A percentile compares a stretch with the other conserved stretches of the same genome.
Evolutionary conservation across 2,888 invertebrate species (phyloP).

Genomic region (Oligia fasciuncula): DNA sequence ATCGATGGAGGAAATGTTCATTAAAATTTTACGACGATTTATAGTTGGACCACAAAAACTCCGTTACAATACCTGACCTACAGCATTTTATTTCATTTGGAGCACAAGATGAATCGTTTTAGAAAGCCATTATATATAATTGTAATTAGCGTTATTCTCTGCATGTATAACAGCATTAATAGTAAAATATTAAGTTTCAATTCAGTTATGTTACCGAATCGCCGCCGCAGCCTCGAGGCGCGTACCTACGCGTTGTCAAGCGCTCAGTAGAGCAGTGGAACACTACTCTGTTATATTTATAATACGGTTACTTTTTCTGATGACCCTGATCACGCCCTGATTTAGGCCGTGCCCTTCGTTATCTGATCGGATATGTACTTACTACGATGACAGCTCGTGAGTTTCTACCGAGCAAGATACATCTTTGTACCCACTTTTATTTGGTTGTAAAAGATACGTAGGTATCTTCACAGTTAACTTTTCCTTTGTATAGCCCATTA

Average conservation of each 20-base stretch:
- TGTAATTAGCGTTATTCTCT: conserved; percentile 49
- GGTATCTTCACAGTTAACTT: conserved; percentile 23
- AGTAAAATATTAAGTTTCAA: conserved; percentile 70
- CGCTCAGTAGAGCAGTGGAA: conserved; percentile 85
- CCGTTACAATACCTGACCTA: conserved; percentile 54
- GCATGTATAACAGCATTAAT: conserved; percentile 68
- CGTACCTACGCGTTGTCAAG: conserved; percentile 75
- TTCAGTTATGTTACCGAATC: conserved; percentile 77
- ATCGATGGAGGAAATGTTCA: conserved; percentile 22
- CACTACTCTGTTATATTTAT: conserved; percentile 87
- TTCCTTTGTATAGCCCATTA: conserved; percentile 40
- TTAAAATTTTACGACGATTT: conserved; percentile 20
- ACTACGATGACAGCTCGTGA: conserved; percentile 25
- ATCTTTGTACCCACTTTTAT: conserved; percentile 43
- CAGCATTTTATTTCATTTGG: conserved; percentile 44
- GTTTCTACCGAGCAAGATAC: conserved; percentile 30
- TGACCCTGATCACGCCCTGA: conserved; percentile 78
- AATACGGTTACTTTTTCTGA: conserved; percentile 87
- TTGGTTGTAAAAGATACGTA: conserved; percentile 34
- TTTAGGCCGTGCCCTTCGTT: conserved; percentile 80
- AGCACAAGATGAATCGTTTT: conserved; percentile 49
- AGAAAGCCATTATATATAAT: conserved; percentile 61
- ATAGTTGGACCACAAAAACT: conserved; percentile 19
- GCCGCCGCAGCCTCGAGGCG: conserved; percentile 76
- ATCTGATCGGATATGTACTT: conserved; percentile 66